Base-by-base conservation (phyloP, 2,113 vertebrate genomes). In the Pogona vitticeps region DNA sequence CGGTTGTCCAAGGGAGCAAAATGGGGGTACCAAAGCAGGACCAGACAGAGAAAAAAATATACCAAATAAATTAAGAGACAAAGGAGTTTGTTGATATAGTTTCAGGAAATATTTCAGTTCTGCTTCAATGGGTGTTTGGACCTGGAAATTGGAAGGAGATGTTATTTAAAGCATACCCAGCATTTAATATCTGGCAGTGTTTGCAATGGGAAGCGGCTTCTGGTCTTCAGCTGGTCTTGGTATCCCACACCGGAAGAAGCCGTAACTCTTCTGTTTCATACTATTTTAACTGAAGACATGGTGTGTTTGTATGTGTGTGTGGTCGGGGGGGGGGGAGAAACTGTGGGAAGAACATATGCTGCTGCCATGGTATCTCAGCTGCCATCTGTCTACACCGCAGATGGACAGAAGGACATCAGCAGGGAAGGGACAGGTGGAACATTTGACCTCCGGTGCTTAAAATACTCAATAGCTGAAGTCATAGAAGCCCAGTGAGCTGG, bases 381-480 rank as follows among this genome's bases (percentile, higher is more conserved):
- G 33, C 88, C 90, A 92, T 91, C 88, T 91, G 90, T 94, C 92
- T 42, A 46, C 36, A 6, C 84, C 85, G 85, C 85, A 91, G 93
- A 91, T 58, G 33, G 65, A 68, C 40, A 78, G 61, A 61, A 85
- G 63, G 58, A n/a, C 20, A 36, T 17, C 31, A 76, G 72, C 40
- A n/a, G 46, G 86, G 78, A 91, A 68, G 84, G 67, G 77, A 90
- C 88, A 80, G 86, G 90, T 84, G 63, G 85, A 80, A 18, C 88
- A 84, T 88, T 85, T 90, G 89, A 88, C 88, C 88, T 61, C 71
- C 79, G 84, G 3, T 65, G 73, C 90, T 93, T 95, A 91, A 93
- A 92, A 86, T 92, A 33, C 56, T 90, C 67, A 82, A 76, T 86
- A 81, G 80, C 36, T 88, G 86, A 93, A 93, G 80, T 95, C 91